Base-by-base conservation (phyloP, 2,113 vertebrate genomes). In the Zingel zingel region DNA sequence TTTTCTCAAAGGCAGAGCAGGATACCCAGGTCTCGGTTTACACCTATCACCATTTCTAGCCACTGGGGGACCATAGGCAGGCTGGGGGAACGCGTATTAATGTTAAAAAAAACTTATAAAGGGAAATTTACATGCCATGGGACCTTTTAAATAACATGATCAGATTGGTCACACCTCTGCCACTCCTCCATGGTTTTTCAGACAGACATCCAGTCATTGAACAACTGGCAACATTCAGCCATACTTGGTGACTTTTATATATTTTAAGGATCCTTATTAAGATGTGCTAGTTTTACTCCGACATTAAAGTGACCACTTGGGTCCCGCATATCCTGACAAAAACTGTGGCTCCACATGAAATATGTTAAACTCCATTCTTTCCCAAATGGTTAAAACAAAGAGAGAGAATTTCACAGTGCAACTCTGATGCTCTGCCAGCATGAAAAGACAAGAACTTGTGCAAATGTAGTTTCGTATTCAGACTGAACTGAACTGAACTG, bases 381-480 rank as follows among this genome's bases (percentile, higher is more conserved):
- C 53, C 64, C 45, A 48, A 27, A 14, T 45, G n/a, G 14, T 45
- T 43, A 16, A 64, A 75, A 65, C 30, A 39, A n/a, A 61, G 56
- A 5, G 8, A 56, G 23, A 56, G 36, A 68, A 18, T 56, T 45
- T 48, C 3, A 8, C 4, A n/a, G 23, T 50, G 23, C 71, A 53
- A 15, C 50, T 48, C 50, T 68, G 86, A 82, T 48, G 36, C 64
- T 71, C 63, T 53, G 76, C 67, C 63, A 70, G 43, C 30, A 53
- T 43, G 43, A 74, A 67, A 63, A 75, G 69, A 83, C 51, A 30
- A n/a, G 61, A 74, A 59, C 66, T 68, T 59, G 58, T 74, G 69
- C 43, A 77, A 73, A 82, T 59, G 74, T 75, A 67, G 12, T 79
- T 89, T 53, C 65, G 54, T 51, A 80, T 79, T 85, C 61, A 54